These are phyloP conservation scores for Acipenser oxyrinchus DNA, from an alignment of 2,797 vertebrate genomes.

Conservation along the genomic window DNA sequence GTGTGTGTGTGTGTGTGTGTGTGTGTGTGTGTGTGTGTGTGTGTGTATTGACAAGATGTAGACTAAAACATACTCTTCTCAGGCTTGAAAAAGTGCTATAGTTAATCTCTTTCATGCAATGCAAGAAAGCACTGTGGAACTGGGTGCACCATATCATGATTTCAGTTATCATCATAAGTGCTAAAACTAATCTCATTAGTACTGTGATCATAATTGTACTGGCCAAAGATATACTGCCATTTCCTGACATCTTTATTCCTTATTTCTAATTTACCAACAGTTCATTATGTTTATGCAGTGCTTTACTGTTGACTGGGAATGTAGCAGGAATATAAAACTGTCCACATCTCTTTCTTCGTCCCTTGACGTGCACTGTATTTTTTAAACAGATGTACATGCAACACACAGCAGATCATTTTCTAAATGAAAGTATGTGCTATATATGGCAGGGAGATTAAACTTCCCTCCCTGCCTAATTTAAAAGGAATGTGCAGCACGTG, in stretches of 20 bases:
- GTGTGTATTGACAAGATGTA: no score
- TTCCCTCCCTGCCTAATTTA: no score
- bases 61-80: no score
- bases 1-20: no score
- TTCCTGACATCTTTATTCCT: conserved; percentile 16
- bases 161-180: conserved; percentile 9
- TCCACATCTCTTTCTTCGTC: conserved; percentile 28
- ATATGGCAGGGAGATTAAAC: no score
- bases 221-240: conserved; percentile 7
- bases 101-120: no score
- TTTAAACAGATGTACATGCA: conserved; percentile 25
- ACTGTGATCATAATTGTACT: conserved; percentile 17
- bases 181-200: conserved; percentile 15
- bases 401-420: conserved; percentile 15
- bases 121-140: neutral
- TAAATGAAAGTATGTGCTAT: no score
- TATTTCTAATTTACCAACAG: conserved; percentile 14
- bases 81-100: no score
- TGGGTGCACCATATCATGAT: neutral
- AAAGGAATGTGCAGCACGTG: no score
- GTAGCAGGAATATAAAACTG: conserved; percentile 18
- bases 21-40: no score
- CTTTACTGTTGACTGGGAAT: conserved; percentile 16
- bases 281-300: conserved; percentile 10
- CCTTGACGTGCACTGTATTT: conserved; percentile 23